Evolutionary conservation across 1,140 invertebrate genomes (phyloP).

Genomic region (Drusus annulatus): DNA sequence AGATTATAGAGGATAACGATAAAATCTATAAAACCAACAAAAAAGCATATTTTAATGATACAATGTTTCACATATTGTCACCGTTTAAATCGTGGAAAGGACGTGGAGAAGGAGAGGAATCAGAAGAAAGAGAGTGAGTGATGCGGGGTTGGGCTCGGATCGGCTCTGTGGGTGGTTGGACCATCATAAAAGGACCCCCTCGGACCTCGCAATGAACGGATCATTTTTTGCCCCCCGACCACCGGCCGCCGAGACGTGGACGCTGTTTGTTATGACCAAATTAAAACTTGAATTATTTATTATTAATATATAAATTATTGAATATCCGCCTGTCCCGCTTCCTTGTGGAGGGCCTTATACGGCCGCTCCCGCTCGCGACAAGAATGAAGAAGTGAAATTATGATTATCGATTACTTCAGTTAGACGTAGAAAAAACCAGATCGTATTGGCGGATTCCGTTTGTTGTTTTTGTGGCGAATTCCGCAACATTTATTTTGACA

Average conservation of each 20-base stretch:
- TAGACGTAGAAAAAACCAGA: constrained; percentile 48
- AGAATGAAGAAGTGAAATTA: constrained; percentile 49
- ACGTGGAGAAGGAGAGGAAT: neutral
- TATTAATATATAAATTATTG: constrained; percentile 50
- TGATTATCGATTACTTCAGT: constrained; percentile 47
- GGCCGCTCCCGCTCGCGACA: neutral
- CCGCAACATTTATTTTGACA: constrained; percentile 23
- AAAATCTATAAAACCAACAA: no score
- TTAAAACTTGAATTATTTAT: constrained; percentile 52
- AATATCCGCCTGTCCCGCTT: constrained; percentile 37
- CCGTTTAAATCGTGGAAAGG: neutral
- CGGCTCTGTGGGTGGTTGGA: constrained; percentile 41
- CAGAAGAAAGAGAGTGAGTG: neutral
- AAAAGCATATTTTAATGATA: no score
- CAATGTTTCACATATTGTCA: neutral
- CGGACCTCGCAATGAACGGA: constrained; percentile 2
- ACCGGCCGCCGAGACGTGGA: constrained; percentile 23
- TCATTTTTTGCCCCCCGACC: constrained; percentile 38
- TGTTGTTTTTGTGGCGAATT: constrained; percentile 15
- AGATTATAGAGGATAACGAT: no score
- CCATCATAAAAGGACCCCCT: constrained; percentile 43
- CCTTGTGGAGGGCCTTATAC: neutral
- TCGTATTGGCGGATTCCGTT: constrained; percentile 26
- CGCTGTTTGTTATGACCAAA: constrained; percentile 45
- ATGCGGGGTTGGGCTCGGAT: neutral